Conservation (phyloP, 2,888 invertebrate species). For the Morpho deidamia region DNA sequence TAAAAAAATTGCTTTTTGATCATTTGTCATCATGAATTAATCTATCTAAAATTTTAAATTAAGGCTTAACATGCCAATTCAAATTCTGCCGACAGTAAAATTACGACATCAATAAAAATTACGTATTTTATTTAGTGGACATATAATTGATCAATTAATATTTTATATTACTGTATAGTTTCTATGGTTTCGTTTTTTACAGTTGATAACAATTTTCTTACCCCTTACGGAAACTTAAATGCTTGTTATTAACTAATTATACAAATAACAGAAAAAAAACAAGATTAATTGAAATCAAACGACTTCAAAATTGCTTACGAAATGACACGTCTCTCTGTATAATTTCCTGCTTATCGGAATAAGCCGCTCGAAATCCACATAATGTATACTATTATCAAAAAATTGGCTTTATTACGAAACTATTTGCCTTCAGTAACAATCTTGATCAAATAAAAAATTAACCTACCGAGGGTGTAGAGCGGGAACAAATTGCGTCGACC, state of each 20-base stretch:
- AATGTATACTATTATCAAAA: constrained; percentile 62
- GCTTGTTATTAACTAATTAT: constrained; percentile 3
- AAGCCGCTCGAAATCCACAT: constrained; percentile 46
- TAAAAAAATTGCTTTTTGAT: too few species aligned
- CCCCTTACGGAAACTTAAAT: constrained; percentile 2
- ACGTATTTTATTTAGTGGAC: too few species aligned
- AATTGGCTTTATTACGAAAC: constrained; percentile 74
- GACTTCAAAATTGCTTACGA: constrained; percentile 59
- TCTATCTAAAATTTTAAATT: too few species aligned
- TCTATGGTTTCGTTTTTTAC: neutral
- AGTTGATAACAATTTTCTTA: constrained; percentile 16
- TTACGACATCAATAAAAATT: too few species aligned
- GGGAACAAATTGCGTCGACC: constrained; percentile 63
- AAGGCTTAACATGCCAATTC: too few species aligned
- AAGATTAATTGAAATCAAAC: constrained; percentile 66
- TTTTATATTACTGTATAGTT: too few species aligned
- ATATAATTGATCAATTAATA: too few species aligned
- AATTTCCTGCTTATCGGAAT: constrained; percentile 58
- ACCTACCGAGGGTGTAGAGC: constrained; percentile 54
- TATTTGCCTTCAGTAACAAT: constrained; percentile 59
- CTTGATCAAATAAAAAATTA: constrained; percentile 74
- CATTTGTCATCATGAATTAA: too few species aligned
- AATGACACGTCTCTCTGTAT: constrained; percentile 60
- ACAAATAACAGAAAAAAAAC: constrained; percentile 34
- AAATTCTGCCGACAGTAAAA: too few species aligned